These are phyloP conservation scores for Gallinago nigripennis DNA, from an alignment of 2,797 vertebrate genomes.

Conservation along the genomic window DNA sequence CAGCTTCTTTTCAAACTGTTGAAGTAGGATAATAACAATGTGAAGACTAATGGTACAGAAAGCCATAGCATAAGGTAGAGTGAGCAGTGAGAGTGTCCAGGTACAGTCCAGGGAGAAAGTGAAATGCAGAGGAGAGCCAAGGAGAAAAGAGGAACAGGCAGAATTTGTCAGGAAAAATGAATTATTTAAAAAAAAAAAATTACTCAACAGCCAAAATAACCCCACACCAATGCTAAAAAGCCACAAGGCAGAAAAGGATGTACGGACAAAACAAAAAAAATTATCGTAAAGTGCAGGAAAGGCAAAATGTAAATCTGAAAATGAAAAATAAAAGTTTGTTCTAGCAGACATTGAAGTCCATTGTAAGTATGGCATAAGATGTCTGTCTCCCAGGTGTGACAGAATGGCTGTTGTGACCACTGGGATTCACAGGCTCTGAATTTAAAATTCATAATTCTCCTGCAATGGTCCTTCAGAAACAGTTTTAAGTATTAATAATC, in stretches of 20 bases:
- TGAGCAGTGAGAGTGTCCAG: not conserved
- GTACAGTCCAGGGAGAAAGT: not conserved
- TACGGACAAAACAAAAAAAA: not conserved
- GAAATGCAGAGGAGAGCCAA: not conserved
- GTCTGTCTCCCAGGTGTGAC: not conserved
- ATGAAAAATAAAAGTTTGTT: not conserved
- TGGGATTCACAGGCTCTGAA: not conserved
- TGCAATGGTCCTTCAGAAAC: not conserved
- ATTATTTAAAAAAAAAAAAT: not conserved
- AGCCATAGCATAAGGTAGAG: not conserved
- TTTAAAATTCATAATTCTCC: not conserved
- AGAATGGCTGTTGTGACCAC: not conserved
- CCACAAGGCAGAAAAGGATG: not conserved
- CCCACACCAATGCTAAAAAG: not conserved
- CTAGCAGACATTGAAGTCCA: not conserved
- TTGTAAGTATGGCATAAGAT: not conserved
- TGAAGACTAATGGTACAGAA: not conserved
- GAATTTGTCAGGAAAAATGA: not conserved
- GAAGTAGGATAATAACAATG: not conserved
- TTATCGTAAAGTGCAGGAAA: not conserved
- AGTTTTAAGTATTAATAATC: not conserved
- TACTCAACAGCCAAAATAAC: not conserved
- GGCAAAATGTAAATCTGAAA: not conserved
- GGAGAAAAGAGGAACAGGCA: not conserved
- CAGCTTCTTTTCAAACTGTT: not conserved